Evolutionary conservation across 1,140 invertebrate species (phyloP).

Genomic region (Drosophila pruinosa): DNA sequence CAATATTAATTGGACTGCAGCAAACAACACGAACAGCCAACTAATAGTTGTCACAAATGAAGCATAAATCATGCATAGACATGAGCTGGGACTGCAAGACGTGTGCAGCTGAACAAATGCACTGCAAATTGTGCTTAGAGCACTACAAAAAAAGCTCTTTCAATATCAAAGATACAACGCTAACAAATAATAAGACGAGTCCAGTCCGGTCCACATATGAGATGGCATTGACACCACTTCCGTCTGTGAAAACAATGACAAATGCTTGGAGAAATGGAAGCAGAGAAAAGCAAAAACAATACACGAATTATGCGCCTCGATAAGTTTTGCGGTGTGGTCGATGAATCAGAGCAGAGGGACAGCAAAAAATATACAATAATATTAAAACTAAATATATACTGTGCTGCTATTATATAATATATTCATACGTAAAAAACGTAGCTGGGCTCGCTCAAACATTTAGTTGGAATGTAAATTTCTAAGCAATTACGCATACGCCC

Average conservation of each 20-base stretch:
- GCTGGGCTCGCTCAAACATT: neutral
- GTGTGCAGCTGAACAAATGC: constrained; percentile 31
- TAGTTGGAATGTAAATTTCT: constrained; percentile 19
- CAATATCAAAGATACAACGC: constrained; percentile 11
- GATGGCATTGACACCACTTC: neutral
- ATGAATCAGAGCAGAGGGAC: neutral
- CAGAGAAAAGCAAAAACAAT: constrained; percentile 12
- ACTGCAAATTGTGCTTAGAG: constrained; percentile 8
- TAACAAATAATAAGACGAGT: neutral
- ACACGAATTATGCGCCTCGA: constrained; percentile 3
- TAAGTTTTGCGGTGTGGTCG: neutral
- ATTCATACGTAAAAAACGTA: constrained; percentile 9
- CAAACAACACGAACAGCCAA: neutral
- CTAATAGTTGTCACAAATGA: constrained; percentile 41
- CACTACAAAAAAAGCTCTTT: neutral
- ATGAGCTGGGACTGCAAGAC: neutral
- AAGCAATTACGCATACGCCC: constrained; percentile 32
- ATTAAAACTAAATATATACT: neutral
- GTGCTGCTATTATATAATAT: too few species aligned
- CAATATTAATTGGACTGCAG: constrained; percentile 47
- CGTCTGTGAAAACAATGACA: constrained; percentile 13
- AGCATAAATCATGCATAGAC: constrained; percentile 29
- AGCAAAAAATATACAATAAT: constrained; percentile 14
- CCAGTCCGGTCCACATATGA: neutral
- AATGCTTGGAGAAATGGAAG: neutral